Conservation (phyloP, 2,113 vertebrate genomes). For the Tympanuchus pallidicinctus region DNA sequence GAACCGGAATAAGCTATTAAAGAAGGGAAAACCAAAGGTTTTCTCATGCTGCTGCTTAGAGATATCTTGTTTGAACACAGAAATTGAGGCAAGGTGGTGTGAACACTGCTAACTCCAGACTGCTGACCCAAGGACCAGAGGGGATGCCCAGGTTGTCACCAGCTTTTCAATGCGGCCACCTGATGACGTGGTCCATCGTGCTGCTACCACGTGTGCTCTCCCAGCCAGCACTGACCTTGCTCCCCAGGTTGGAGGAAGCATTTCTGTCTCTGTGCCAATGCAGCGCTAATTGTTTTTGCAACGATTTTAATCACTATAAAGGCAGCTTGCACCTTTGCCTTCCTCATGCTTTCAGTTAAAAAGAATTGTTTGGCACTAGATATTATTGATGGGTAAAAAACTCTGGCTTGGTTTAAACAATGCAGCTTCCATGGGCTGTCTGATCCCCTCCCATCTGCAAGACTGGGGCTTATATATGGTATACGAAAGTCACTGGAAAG, state of each 20-base stretch:
- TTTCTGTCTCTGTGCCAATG: not conserved
- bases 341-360: not conserved
- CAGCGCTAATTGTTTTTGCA: not conserved
- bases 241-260: not conserved
- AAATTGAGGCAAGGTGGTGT: rapidly evolving
- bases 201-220: rapidly evolving
- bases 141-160: rapidly evolving
- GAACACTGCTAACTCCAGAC: no score
- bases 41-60: not conserved
- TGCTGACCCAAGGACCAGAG: rapidly evolving
- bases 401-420: not conserved
- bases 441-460: rapidly evolving
- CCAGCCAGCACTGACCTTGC: not conserved
- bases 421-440: rapidly evolving
- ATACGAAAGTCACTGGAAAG: not conserved
- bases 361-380: not conserved
- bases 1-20: not conserved
- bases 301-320: not conserved
- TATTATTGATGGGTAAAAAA: not conserved
- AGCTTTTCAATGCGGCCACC: not conserved
- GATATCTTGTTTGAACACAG: not conserved
- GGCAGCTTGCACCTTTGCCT: not conserved
- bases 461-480: rapidly evolving
- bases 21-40: not conserved
- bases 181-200: rapidly evolving